A percentile compares a stretch with the other conserved stretches of the same genome.
These are phyloP conservation scores for Otolemur garnettii DNA, from an alignment of 2,113 vertebrate genomes.

Conservation along the genomic window DNA sequence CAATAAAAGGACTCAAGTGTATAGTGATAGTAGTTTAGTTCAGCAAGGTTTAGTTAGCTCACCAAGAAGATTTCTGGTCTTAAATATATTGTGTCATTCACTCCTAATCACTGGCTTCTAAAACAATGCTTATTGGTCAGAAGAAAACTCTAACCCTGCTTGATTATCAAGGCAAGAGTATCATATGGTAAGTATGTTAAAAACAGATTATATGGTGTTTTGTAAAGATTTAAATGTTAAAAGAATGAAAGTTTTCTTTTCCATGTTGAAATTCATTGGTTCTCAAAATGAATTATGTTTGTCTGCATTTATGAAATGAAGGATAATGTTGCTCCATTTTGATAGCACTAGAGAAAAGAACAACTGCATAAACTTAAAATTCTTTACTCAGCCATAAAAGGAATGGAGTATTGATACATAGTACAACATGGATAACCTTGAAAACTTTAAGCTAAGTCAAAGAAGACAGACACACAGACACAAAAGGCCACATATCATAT, in stretches of 20 bases:
- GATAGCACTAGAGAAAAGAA: not conserved
- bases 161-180: conserved; percentile 1
- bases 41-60: not conserved
- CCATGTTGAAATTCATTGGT: not conserved
- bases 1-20: not conserved
- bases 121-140: not conserved
- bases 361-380: not conserved
- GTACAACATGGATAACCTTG: not conserved
- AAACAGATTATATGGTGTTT: not conserved
- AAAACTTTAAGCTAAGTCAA: not conserved
- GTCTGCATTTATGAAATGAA: conserved; percentile 51
- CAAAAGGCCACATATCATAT: not conserved
- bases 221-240: conserved; percentile 18
- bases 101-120: not conserved
- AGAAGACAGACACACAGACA: not conserved
- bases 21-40: not conserved
- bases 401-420: not conserved
- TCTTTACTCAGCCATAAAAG: not conserved
- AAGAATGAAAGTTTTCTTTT: conserved; percentile 18
- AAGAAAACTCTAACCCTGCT: conserved; percentile 8
- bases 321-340: not conserved
- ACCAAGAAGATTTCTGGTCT: not conserved
- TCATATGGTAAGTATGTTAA: not conserved
- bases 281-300: conserved; percentile 40
- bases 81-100: not conserved